Conservation (phyloP, 2,113 vertebrate genomes). For the Phodopus roborovskii region DNA sequence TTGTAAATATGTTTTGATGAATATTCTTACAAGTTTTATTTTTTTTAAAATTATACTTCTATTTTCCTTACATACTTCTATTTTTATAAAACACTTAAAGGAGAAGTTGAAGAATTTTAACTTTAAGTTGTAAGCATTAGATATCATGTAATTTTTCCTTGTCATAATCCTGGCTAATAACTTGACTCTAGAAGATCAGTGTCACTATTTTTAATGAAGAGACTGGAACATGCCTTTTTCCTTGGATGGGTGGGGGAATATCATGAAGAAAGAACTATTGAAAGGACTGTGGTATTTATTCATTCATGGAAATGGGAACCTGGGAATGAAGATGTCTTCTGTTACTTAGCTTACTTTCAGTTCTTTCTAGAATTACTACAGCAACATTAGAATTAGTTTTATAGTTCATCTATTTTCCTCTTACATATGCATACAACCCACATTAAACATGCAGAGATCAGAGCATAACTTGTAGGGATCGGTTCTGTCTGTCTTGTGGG, state of each 20-base stretch:
- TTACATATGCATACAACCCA: too few relatives aligned
- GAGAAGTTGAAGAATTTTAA: slow-evolving; percentile 31
- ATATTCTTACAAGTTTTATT: slow-evolving; percentile 42
- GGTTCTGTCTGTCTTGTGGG: not conserved
- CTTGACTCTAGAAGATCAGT: slow-evolving; percentile 8
- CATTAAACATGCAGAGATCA: not conserved
- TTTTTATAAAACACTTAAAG: slow-evolving; percentile 11
- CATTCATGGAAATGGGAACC: not conserved
- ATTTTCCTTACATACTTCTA: not conserved
- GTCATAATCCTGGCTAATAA: slow-evolving; percentile 11
- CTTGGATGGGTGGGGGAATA: not conserved
- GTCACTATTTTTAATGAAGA: not conserved
- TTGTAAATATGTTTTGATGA: slow-evolving; percentile 11
- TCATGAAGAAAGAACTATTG: not conserved
- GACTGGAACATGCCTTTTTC: not conserved
- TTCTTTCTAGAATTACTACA: not conserved
- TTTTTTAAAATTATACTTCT: slow-evolving; percentile 32
- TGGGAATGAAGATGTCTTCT: not conserved
- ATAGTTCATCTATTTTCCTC: not conserved
- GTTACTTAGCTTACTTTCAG: not conserved
- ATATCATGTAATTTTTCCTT: not conserved
- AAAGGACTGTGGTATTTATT: not conserved
- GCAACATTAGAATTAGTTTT: not conserved
- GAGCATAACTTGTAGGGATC: not conserved
- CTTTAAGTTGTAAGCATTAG: slow-evolving; percentile 23